Base-by-base conservation (phyloP, 2,113 vertebrate genomes). In the Serinus canaria region DNA sequence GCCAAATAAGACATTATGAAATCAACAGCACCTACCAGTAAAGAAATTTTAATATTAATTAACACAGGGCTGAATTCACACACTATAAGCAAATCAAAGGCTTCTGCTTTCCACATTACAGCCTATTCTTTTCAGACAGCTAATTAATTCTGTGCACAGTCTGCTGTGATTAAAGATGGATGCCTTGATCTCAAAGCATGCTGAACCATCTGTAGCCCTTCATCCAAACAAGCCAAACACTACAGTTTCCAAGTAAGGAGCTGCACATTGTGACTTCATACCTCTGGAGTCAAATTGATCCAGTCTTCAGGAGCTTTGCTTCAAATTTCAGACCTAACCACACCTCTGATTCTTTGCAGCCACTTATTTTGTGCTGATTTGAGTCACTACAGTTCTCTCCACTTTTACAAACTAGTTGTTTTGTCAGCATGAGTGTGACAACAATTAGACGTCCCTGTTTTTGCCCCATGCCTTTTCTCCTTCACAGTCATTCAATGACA, bases 401-500 rank as follows among this genome's bases (percentile, higher is more conserved):
- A 98, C 98, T 97, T 98, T 97, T 98, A 98, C 98, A 95, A 95
- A 97, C 98, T 98, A 96, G 97, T 98, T 98, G 97, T 98, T 99
- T 98, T 98, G 98, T 99, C 98, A 99, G 99, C 99, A 99, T 99
- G 99, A 99, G 91, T 98, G 98, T 99, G 98, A 99, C 98, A 98
- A 98, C 98, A 98, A 98, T 98, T 98, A 98, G 98, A 99, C 98
- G 96, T 98, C 98, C 98, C 98, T 98, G 98, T 99, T 98, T 99
- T 98, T 99, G 98, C 98, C 98, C 98, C 99, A 98, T 99, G 98
- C 99, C 99, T 98, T 99, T 98, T 99, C 98, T 99, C 98, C 98
- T 98, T 98, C 99, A 98, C 99, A 99, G 99, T 99, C 99, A 99
- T 99, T 99, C 99, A 99, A 98, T 99, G 99, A 99, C 98, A 99